Percentiles rank a stretch among this genome's conserved stretches.
Conservation (phyloP, 2,113 vertebrate genomes). For the Lophius piscatorius region DNA sequence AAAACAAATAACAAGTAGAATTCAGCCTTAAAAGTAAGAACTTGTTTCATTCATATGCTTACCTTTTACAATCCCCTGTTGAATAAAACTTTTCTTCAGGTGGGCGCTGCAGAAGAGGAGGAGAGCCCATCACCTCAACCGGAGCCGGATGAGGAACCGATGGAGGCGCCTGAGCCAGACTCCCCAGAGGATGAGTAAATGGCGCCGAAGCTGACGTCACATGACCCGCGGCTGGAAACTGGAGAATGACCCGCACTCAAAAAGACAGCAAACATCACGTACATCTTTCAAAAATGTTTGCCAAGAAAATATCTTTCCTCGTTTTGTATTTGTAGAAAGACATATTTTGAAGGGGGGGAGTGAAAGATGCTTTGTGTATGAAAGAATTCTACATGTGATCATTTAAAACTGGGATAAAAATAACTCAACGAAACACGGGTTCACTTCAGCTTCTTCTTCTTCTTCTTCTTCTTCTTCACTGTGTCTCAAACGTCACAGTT, state of each 20-base stretch:
- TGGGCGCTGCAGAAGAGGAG: slow-evolving; percentile 30
- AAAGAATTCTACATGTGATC: neutral
- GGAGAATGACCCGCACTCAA: neutral
- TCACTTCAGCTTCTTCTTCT: too few species aligned
- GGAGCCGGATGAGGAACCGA: slow-evolving; percentile 66
- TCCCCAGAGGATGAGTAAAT: slow-evolving; percentile 21
- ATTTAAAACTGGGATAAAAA: too few species aligned
- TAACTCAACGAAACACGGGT: too few species aligned
- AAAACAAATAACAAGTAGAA: too few species aligned
- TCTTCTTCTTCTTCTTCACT: too few species aligned
- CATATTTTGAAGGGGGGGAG: slow-evolving; percentile 1
- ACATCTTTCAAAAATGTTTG: neutral
- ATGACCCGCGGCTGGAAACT: slow-evolving; percentile 1
- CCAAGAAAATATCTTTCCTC: too few species aligned
- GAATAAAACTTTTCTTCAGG: slow-evolving; percentile 36
- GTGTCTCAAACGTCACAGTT: too few species aligned
- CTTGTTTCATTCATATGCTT: too few species aligned
- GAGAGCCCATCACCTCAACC: slow-evolving; percentile 19
- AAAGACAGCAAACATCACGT: slow-evolving; percentile 1
- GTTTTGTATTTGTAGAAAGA: slow-evolving; percentile 54
- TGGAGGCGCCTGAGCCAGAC: slow-evolving; percentile 61
- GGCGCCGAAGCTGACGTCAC: slow-evolving; percentile 39
- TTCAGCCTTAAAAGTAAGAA: too few species aligned
- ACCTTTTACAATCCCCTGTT: too few species aligned
- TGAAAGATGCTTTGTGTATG: slow-evolving; percentile 1